Base-by-base conservation (phyloP, 2,888 invertebrate genomes). In the Marronus borbonicus region DNA sequence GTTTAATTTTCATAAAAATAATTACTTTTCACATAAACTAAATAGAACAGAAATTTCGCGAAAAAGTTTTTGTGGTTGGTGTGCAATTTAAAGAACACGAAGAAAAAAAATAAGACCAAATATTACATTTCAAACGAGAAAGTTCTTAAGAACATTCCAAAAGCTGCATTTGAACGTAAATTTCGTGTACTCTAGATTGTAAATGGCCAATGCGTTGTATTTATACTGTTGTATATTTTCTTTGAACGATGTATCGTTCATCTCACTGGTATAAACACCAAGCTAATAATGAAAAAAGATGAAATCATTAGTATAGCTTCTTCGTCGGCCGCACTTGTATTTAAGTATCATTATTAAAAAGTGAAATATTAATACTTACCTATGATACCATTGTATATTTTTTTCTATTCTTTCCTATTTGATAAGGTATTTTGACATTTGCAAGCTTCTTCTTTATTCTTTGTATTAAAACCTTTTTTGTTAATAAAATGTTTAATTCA, bases 251-350 rank as follows among this genome's bases (percentile, higher is more conserved):
- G 80, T n/a, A 4, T 81, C 81, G 78, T 84, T 82, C 83, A 84
- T 85, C 86, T 87, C 87, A 87, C 87, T 87, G 87, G 87, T 87
- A 87, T 85, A 85, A 87, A 86, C 87, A 87, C 87, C 87, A 87
- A 87, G 84, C 85, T 87, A 85, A 85, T 83, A 84, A 84, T 58
- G 55, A 8, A 58, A 20, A 66, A 44, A 66, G 20, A 66, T 60
- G 20, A 44, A 74, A 80, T 85, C 81, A 83, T 83, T 86, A 86
- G 84, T 86, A 86, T 58, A 58, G 55, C 55, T 58, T 85, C 86
- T 85, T 83, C 83, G 85, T 86, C 86, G 85, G 85, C 86, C 83
- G 85, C 85, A 86, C 85, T 83, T 74, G 44, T 74, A 74, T 60
- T 62, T 60, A 44, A 44, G 44, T 44, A 74, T 74, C 49, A 74